phyloP scores from a whole-genome alignment of 2,797 vertebrate species.

The Stomatorhinus walkeri region DNA sequence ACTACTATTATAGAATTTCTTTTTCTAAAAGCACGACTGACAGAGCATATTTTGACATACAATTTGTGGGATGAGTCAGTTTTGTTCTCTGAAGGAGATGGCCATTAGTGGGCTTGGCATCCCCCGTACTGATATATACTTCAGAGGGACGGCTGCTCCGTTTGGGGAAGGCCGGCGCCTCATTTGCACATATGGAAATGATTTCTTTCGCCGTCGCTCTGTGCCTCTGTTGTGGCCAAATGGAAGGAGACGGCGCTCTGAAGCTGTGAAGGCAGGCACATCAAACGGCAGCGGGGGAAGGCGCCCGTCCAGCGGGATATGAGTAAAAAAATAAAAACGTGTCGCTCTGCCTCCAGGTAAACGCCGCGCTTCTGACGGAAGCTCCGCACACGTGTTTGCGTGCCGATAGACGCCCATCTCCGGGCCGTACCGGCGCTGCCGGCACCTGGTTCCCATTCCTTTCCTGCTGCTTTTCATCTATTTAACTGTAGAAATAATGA shows the following conservation, averaged over 20 bases:
- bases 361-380: background rate
- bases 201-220: slow-evolving; percentile 74
- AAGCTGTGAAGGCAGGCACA: slow-evolving; percentile 93
- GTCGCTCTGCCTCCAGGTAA: background rate
- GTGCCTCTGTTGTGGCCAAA: slow-evolving; percentile 94
- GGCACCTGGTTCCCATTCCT: background rate
- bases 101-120: slow-evolving; percentile 81
- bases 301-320: slow-evolving; percentile 36
- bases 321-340: slow-evolving; percentile 16
- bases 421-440: background rate
- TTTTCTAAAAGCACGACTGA: background rate
- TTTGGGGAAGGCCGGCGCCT: slow-evolving; percentile 77
- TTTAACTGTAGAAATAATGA: background rate
- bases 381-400: background rate
- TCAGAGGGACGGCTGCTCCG: slow-evolving; percentile 71
- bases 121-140: slow-evolving; percentile 60
- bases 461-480: background rate
- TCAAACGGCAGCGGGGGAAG: slow-evolving; percentile 56
- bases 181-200: slow-evolving; percentile 98
- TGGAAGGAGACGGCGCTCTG: slow-evolving; percentile 89
- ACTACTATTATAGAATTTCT: background rate
- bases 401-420: background rate
- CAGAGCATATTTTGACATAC: background rate
- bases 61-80: slow-evolving; percentile 5
- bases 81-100: slow-evolving; percentile 47